These are phyloP conservation scores for Alsophila aescularia DNA, from an alignment of 2,888 invertebrate genomes.

Conservation along the genomic window DNA sequence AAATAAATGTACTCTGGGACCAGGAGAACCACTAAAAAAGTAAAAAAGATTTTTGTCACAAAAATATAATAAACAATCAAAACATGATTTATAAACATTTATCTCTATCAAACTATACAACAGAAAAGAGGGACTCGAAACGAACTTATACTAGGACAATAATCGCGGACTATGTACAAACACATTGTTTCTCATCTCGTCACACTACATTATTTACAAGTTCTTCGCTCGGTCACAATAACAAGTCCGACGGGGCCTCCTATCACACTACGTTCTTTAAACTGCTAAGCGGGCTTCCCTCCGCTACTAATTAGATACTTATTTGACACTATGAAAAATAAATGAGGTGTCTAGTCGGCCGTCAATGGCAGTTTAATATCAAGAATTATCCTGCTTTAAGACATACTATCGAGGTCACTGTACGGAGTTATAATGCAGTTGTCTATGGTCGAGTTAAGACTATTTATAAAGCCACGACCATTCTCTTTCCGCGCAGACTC, in stretches of 20 bases:
- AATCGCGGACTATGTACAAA: constrained; percentile 60
- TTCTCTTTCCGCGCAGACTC: too few relatives aligned
- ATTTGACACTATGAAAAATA: too few relatives aligned
- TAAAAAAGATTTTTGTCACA: constrained; percentile 59
- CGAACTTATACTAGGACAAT: constrained; percentile 59
- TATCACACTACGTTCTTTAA: neutral
- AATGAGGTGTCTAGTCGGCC: too few relatives aligned
- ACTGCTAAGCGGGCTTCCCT: too few relatives aligned
- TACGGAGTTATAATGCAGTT: too few relatives aligned
- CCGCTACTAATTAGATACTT: too few relatives aligned
- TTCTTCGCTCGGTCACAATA: constrained; percentile 15
- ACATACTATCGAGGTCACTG: too few relatives aligned
- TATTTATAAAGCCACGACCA: too few relatives aligned
- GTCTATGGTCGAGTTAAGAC: too few relatives aligned
- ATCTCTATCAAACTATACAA: constrained; percentile 81
- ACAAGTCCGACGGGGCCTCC: neutral
- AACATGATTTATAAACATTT: constrained; percentile 66
- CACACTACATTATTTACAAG: constrained; percentile 49
- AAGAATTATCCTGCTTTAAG: too few relatives aligned
- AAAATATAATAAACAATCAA: constrained; percentile 83
- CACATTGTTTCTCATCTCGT: constrained; percentile 20
- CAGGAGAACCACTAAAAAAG: constrained; percentile 36
- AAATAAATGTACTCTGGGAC: constrained; percentile 39
- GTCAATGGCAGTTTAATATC: too few relatives aligned
- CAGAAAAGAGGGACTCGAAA: constrained; percentile 72